Percentiles rank a stretch among this genome's conserved stretches.
phyloP scores from a whole-genome alignment of 2,113 vertebrate genomes.

The rat (Rattus norvegicus) region GRCr8 NC_086031.1:32744001-32744500 shows the following conservation, averaged over 20 bases:
- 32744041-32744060: neutral
- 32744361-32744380: too few species aligned
- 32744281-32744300: neutral
- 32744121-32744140: too few species aligned
- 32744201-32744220: neutral
- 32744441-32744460: neutral
- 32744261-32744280: neutral
- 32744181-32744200: neutral
- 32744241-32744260: neutral
- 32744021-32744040: neutral
- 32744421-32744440: neutral
- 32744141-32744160: neutral
- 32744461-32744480: neutral
- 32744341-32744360: too few species aligned
- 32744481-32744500: neutral
- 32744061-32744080: too few species aligned
- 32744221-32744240: neutral
- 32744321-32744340: too few species aligned
- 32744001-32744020: neutral
- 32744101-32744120: too few species aligned
- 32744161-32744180: neutral
- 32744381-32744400: too few species aligned
- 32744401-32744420: neutral
- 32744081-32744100: neutral
- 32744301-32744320: neutral